phyloP scores from a whole-genome alignment of 2,888 invertebrate genomes.

The Drosophila prolongata region DNA sequence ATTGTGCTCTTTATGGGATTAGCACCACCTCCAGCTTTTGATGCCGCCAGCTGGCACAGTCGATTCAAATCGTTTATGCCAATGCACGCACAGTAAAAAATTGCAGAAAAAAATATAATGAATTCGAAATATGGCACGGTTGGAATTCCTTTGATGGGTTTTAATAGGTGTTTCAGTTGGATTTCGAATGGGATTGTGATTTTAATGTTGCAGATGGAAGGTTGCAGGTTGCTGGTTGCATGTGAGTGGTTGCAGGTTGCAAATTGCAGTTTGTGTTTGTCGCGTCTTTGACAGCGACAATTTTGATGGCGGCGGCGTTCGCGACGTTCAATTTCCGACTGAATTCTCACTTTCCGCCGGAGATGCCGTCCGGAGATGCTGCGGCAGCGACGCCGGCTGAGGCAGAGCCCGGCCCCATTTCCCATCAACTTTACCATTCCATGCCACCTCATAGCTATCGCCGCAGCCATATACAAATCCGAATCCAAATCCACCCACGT shows the following conservation, averaged over 20 bases:
- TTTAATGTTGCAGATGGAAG: neutral
- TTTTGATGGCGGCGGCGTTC: conserved; percentile 41
- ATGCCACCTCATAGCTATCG: conserved; percentile 30
- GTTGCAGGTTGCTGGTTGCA: neutral
- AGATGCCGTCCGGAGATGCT: conserved; percentile 56
- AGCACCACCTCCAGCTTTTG: conserved; percentile 10
- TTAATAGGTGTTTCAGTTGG: neutral
- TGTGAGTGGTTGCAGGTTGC: conserved; percentile 1
- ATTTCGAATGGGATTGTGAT: neutral
- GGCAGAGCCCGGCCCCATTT: conserved; percentile 14
- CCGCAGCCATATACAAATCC: conserved; percentile 24
- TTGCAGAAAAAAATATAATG: neutral
- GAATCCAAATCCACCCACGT: conserved; percentile 57
- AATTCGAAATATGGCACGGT: neutral
- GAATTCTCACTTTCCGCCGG: conserved; percentile 68
- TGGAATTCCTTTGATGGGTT: neutral
- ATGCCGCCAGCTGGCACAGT: conserved; percentile 9
- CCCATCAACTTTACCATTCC: conserved; percentile 14
- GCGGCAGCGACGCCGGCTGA: conserved; percentile 17
- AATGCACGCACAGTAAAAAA: conserved; percentile 43
- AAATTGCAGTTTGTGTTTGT: neutral
- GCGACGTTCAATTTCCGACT: conserved; percentile 70
- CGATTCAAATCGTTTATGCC: conserved; percentile 34
- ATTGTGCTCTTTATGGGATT: conserved; percentile 34
- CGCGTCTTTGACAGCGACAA: conserved; percentile 18